These are phyloP conservation scores for Otolemur crassicaudatus DNA, from an alignment of 2,797 vertebrate genomes.

Conservation along the genomic window DNA sequence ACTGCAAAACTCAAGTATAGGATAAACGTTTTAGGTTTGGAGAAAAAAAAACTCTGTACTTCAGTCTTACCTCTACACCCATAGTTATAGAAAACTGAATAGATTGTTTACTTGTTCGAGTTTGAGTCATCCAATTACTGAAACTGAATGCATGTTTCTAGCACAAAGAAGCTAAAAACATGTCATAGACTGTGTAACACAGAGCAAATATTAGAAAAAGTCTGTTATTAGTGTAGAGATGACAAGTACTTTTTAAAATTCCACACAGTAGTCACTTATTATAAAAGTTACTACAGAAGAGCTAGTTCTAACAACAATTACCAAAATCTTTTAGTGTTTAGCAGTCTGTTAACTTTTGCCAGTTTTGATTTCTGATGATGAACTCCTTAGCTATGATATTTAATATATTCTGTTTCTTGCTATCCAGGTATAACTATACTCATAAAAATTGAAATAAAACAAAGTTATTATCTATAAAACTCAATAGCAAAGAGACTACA, in stretches of 20 bases:
- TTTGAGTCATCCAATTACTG: background rate
- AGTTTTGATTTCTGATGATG: slow-evolving; percentile 3
- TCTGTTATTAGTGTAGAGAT: background rate
- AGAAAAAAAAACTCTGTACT: background rate
- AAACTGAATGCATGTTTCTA: background rate
- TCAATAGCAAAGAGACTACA: background rate
- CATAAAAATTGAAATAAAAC: background rate
- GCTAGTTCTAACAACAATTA: background rate
- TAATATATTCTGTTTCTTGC: background rate
- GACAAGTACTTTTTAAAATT: background rate
- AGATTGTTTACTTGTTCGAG: background rate
- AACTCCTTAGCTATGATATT: background rate
- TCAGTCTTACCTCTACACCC: background rate
- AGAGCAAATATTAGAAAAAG: background rate
- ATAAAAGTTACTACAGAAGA: background rate
- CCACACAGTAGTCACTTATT: background rate
- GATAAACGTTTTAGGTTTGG: background rate
- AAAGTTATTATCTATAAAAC: slow-evolving; percentile 17
- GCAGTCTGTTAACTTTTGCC: background rate
- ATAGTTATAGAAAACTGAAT: background rate
- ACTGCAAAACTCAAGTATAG: background rate
- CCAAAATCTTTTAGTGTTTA: background rate
- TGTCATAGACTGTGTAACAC: background rate
- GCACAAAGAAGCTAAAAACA: background rate
- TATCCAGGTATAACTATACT: background rate